Evolutionary conservation across 2,113 vertebrate genomes (phyloP), one percentile per base, ranked within the genome.

Genomic region (Condylura cristata): DNA sequence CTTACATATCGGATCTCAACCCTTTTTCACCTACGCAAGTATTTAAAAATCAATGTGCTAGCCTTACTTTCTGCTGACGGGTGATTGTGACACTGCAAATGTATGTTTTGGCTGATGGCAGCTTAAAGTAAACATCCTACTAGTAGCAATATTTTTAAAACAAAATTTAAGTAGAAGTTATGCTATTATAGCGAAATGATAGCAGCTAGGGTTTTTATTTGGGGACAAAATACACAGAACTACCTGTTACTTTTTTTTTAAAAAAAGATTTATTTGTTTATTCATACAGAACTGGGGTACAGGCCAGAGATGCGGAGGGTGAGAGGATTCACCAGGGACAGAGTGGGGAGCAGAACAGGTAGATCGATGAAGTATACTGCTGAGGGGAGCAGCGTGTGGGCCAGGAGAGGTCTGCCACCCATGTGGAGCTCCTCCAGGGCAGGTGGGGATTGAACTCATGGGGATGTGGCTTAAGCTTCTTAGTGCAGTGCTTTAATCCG

Each of bases 121-220:
- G 51, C 26, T 74, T 93, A 68, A 84, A 90, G 44, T 68, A 79
- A 96, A 91, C 85, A 88, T 46, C 46, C 66, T 66, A 74, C 79
- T 66, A 60, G 61, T 60, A 60, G 39, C 58, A 61, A 48, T 95
- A 39, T 18, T 90, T 46, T 79, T 66, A 51, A 86, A 86, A 87
- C 85, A 91, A 91, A 80, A 85, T 53, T 51, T 53, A 85, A 68
- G 70, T 46, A 88, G 51, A 93, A 65, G 26, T 30, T 86, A 58
- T 56, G 26, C 56, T 65, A 24, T 60, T 53, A 53, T 8, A 74
- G 53, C 79, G 61, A 89, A 89, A 85, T 80, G 37, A 89, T 6
- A 61, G 41, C 34, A 86, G 20, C 37, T 83, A 58, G 5, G 37
- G 5, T 81, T 86, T 24, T 75, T 81, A n/a, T 81, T 93, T 85